These are phyloP conservation scores for Drosophila watanabei DNA, from an alignment of 1,140 invertebrate genomes.

Conservation along the genomic window DNA sequence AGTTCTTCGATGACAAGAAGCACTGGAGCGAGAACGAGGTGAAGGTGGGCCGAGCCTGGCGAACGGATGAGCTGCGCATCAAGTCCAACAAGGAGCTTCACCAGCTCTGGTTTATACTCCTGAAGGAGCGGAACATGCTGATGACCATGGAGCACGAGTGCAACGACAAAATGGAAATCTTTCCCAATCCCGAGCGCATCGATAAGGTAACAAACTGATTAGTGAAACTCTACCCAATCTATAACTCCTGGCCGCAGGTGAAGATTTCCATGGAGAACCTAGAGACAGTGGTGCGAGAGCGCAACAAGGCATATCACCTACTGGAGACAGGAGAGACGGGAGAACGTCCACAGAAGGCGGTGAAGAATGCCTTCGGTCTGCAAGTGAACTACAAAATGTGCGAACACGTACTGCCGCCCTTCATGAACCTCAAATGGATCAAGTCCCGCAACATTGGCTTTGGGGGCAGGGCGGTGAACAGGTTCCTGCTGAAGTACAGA, in stretches of 20 bases:
- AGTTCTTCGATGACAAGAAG: slow-evolving; percentile 96
- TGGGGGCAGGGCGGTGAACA: slow-evolving; percentile 87
- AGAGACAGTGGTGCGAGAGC: slow-evolving; percentile 95
- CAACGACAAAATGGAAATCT: slow-evolving; percentile 89
- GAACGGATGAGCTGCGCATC: slow-evolving; percentile 94
- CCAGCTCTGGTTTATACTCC: slow-evolving; percentile 98
- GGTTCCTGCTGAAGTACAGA: slow-evolving; percentile 89
- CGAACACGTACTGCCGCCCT: slow-evolving; percentile 88
- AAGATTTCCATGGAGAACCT: slow-evolving; percentile 98
- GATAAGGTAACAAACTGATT: slow-evolving; percentile 91
- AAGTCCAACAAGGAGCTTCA: slow-evolving; percentile 99
- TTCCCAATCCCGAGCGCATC: slow-evolving; percentile 97
- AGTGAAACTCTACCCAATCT: neutral
- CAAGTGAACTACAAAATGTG: slow-evolving; percentile 86
- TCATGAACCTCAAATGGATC: slow-evolving; percentile 88
- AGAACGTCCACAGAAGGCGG: slow-evolving; percentile 88
- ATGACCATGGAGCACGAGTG: slow-evolving; percentile 97
- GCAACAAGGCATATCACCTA: slow-evolving; percentile 95
- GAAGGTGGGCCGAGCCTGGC: slow-evolving; percentile 95
- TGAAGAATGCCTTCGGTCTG: slow-evolving; percentile 88
- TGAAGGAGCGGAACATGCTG: slow-evolving; percentile 99
- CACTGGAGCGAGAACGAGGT: slow-evolving; percentile 94
- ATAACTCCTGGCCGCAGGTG: slow-evolving; percentile 35
- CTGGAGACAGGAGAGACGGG: slow-evolving; percentile 96
- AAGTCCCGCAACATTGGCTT: slow-evolving; percentile 86